phyloP scores from a whole-genome alignment of 2,888 invertebrate species.

The Iselma pallidipennis region DNA sequence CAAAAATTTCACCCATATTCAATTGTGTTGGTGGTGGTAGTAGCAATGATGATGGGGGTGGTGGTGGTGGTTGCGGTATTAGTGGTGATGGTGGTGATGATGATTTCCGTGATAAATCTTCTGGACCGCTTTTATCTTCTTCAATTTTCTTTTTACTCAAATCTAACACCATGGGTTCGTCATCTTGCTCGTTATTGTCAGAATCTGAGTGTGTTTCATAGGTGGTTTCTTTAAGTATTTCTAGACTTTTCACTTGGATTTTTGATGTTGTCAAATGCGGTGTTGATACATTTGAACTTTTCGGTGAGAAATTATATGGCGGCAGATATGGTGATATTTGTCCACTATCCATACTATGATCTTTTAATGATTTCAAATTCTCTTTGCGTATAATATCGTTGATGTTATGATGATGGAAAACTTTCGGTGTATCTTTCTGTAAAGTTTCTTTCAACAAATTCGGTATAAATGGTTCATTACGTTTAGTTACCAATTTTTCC shows the following conservation, averaged over 20 bases:
- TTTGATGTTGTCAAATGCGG: slow-evolving; percentile 42
- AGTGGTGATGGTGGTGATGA: slow-evolving; percentile 47
- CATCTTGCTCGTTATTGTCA: slow-evolving; percentile 40
- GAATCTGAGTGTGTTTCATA: slow-evolving; percentile 50
- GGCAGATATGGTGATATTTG: slow-evolving; percentile 36
- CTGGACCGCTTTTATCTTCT: slow-evolving; percentile 48
- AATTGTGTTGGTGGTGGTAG: background rate
- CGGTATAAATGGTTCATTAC: slow-evolving; percentile 27
- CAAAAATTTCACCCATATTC: slow-evolving; percentile 58
- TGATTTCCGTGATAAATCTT: slow-evolving; percentile 56
- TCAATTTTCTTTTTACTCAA: slow-evolving; percentile 72
- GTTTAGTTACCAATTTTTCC: slow-evolving; percentile 39
- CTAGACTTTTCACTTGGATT: slow-evolving; percentile 63
- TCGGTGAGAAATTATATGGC: slow-evolving; percentile 39
- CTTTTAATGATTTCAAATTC: slow-evolving; percentile 40
- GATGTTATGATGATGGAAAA: slow-evolving; percentile 34
- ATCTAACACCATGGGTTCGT: slow-evolving; percentile 66
- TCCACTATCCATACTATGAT: slow-evolving; percentile 35
- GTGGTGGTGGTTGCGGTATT: slow-evolving; percentile 26
- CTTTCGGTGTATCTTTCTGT: slow-evolving; percentile 32
- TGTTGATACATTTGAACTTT: slow-evolving; percentile 38
- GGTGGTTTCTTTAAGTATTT: slow-evolving; percentile 63
- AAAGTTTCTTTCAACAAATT: slow-evolving; percentile 38
- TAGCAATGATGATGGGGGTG: slow-evolving; percentile 40
- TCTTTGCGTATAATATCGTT: slow-evolving; percentile 41